Base-by-base conservation (phyloP, 2,113 vertebrate species). In the Verasper variegatus region DNA sequence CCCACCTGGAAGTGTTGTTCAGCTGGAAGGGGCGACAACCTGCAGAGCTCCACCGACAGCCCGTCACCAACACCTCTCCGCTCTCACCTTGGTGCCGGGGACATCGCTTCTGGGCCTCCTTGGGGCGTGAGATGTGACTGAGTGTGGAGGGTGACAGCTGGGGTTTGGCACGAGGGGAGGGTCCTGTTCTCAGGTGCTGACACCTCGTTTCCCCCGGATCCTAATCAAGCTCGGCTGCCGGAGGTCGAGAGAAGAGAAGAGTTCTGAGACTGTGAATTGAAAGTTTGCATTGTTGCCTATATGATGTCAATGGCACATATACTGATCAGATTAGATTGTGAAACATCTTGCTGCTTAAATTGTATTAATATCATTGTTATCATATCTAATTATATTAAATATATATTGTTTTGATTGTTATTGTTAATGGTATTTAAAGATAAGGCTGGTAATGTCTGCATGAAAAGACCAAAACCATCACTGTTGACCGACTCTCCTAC, bases 131-230 rank as follows among this genome's bases (percentile, higher is more conserved):
- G 59, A 82, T 60, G 67, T 51, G 62, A 27, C 5, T 1, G 26
- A 45, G 47, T 55, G 72, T 68, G 5, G 13, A 51, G 42, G 68
- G 54, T n/a, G 62, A 66, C 9, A 45, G 65, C 66, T 64, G 57
- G 58, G 71, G 71, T 81, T 74, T 76, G 80, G 71, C 80, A 71
- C 0, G 0, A 35, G 24, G 57, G 51, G 72, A 63, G 47, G 37
- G 18, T 64, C 31, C 23, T 49, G 76, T 75, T 79, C 78, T 72
- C 72, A 56, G 74, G 78, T 80, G 83, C 84, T 81, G 88, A 83
- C 82, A 58, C 81, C 58, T 88, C 60, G 42, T 86, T 86, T 81
- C 54, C 49, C 7, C 27, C 3, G 10, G 70, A 63, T 37, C 73
- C 21, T 78, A 47, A 80, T 15, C 47, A 77, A 77, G 26, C 64